Percentiles rank a stretch among this genome's conserved stretches.
phyloP scores from a whole-genome alignment of 2,113 vertebrate species.

The Ondatra zibethicus region DNA sequence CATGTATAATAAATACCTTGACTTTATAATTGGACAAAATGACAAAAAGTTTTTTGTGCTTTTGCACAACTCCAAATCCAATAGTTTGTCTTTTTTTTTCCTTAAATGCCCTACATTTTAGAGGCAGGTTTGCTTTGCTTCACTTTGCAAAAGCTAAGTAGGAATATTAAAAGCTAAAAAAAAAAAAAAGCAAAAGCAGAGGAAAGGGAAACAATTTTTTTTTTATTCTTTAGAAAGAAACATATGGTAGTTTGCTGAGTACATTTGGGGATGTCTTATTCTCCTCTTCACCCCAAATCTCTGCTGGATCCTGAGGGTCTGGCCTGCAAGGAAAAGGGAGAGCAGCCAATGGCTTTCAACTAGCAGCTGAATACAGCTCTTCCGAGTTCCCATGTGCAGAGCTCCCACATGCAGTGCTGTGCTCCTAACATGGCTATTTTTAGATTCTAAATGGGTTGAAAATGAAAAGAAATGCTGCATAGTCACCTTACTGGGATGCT shows the following conservation, averaged over 20 bases:
- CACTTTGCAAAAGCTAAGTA: conserved; percentile 3
- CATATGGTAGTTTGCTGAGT: neutral
- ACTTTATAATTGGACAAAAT: neutral
- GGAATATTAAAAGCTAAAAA: neutral
- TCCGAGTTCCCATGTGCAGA: neutral
- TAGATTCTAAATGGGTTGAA: conserved; percentile 65
- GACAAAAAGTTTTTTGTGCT: neutral
- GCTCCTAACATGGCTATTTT: conserved; percentile 83
- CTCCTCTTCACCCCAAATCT: neutral
- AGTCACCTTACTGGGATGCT: conserved; percentile 53
- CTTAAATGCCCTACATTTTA: neutral
- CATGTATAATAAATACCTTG: neutral
- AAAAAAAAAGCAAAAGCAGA: neutral
- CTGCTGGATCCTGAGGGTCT: neutral
- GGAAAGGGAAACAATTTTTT: neutral
- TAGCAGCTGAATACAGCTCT: neutral
- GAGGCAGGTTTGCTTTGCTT: conserved; percentile 32
- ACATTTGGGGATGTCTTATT: neutral
- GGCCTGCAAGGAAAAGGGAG: neutral
- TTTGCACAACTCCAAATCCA: conserved; percentile 10
- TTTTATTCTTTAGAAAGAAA: conserved; percentile 7
- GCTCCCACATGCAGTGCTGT: conserved; percentile 43
- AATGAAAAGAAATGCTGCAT: conserved; percentile 52
- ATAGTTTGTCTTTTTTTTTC: neutral
- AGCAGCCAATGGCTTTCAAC: conserved; percentile 40